Conservation (phyloP, 2,113 vertebrate species). For the Amphiprion percula region DNA sequence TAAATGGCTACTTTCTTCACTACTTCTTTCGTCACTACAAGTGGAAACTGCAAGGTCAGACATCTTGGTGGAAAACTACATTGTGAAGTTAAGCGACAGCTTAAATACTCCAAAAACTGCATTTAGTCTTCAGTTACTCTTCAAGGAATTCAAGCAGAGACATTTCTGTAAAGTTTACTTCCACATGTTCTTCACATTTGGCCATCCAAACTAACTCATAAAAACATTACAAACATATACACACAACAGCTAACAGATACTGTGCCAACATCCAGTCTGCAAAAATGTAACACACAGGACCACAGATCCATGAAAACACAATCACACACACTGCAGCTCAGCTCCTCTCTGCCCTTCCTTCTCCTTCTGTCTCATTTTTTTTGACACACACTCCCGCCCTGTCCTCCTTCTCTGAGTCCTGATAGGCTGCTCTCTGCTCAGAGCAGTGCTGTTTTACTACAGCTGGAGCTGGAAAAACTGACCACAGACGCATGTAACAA, state of each 20-base stretch:
- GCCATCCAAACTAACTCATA: neutral
- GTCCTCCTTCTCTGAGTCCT: constrained; percentile 22
- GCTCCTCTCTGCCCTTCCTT: neutral
- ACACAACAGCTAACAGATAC: neutral
- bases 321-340: constrained; percentile 1
- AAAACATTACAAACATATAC: neutral
- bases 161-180: neutral
- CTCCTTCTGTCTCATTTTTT: neutral
- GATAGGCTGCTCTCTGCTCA: constrained; percentile 49
- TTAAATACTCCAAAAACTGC: too few species aligned
- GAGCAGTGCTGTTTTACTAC: constrained; percentile 43
- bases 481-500: constrained; percentile 58
- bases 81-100: too few species aligned
- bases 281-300: neutral
- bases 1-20: too few species aligned
- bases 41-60: too few species aligned
- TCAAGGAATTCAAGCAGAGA: neutral
- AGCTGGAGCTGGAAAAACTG: constrained; percentile 79
- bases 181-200: constrained; percentile 8
- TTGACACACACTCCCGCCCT: neutral
- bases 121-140: neutral
- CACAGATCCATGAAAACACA: constrained; percentile 2
- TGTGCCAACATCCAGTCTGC: neutral
- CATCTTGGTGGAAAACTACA: too few species aligned
- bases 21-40: too few species aligned